Base-by-base conservation (phyloP, 2,888 invertebrate species). In the Agrochola lota region DNA sequence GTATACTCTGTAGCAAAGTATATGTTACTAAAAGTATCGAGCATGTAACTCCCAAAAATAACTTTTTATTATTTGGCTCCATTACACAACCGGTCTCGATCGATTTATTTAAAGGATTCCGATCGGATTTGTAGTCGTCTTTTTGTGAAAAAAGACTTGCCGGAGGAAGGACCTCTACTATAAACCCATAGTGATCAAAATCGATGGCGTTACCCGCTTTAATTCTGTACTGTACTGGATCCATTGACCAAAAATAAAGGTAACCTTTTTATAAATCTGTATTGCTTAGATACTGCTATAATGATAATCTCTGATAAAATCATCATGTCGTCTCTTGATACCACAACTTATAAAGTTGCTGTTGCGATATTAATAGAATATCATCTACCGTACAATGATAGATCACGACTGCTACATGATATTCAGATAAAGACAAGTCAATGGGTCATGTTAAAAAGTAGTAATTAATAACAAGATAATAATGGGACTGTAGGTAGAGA, bases 1-100 rank as follows among this genome's bases (percentile, higher is more conserved):
- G 3, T 40, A 8, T 12, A 60, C 1, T 23, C 0, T 17, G 20
- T 59, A 2, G 11, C 26, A 26, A 40, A 59, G n/a, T 67, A 49
- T 57, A 2, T 55, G 26, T 23, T 26, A 15, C 17, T 17, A 30
- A 73, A 73, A 67, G 63, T 40, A 60, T 59, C 30, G 55, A 52
- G 55, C 55, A 20, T 30, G 9, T 23, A n/a, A n/a, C 17, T 40
- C 1, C 83, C 63, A 78, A 83, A 86, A 83, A 78, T 86, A 85
- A 69, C 83, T 73, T 71, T 70, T 57, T 68, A 52, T 71, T 69
- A 49, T 74, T 68, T 52, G 8, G 35, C 2, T 64, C 17, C 26
- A 43, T 69, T 52, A 12, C 1, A n/a, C 15, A 52, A 86, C 86
- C 40, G 79, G 83, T 78, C 78, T 60, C 7, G 7, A 46, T 40